phyloP scores from a whole-genome alignment of 2,113 vertebrate species.

The Micromys minutus region DNA sequence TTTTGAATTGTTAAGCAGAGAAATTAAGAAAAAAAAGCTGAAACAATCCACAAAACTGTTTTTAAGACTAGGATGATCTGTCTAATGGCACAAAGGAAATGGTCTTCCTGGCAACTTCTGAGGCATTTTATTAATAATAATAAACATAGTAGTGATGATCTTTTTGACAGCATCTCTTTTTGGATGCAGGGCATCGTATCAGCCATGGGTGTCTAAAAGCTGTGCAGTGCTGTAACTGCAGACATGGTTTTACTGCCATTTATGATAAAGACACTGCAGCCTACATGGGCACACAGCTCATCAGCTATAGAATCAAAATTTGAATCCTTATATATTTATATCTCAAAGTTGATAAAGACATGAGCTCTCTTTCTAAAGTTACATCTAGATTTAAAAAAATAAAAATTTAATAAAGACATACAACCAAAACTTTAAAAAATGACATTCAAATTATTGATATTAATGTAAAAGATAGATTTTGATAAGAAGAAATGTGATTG shows the following conservation, averaged over 20 bases:
- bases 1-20: neutral
- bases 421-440: conserved; percentile 22
- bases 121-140: conserved; percentile 43
- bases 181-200: neutral
- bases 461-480: conserved; percentile 33
- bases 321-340: conserved; percentile 42
- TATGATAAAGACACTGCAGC: neutral
- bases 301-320: conserved; percentile 17
- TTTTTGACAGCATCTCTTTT: neutral
- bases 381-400: neutral
- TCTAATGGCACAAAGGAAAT: neutral
- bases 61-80: conserved; percentile 15
- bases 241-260: neutral
- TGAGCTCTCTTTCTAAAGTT: conserved; percentile 37
- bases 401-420: neutral
- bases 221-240: neutral
- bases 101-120: neutral
- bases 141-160: neutral
- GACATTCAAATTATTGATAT: conserved; percentile 33
- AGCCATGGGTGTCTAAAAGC: neutral
- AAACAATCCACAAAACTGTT: neutral
- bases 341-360: conserved; percentile 48
- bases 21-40: conserved; percentile 25
- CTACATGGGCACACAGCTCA: neutral
- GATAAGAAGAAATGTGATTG: neutral